Conservation (phyloP, 2,113 vertebrate species). For the Zingel zingel region DNA sequence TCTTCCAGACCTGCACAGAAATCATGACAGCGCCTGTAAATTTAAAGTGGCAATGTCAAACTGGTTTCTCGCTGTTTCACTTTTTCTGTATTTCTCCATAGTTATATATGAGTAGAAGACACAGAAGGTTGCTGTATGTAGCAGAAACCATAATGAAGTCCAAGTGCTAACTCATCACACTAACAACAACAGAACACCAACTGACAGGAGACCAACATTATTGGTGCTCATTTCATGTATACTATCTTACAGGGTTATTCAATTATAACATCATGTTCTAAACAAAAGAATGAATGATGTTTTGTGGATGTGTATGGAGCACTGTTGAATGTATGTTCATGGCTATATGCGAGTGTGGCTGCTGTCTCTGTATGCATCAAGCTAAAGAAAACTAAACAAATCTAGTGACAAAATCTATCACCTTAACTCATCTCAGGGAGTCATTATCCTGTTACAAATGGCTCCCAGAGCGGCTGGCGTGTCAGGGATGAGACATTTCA, state of each 20-base stretch:
- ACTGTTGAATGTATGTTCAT: not conserved
- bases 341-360: not conserved
- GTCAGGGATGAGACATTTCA: constrained; percentile 69
- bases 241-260: not conserved
- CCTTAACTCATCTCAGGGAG: constrained; percentile 51
- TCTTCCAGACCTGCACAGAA: not conserved
- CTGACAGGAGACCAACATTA: constrained; percentile 32
- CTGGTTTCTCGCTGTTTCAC: no score
- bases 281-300: not conserved
- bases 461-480: constrained; percentile 51
- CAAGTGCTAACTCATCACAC: constrained; percentile 14
- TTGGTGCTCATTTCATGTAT: constrained; percentile 14
- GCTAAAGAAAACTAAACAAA: constrained; percentile 1
- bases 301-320: not conserved
- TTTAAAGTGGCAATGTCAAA: not conserved
- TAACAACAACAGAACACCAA: constrained; percentile 13
- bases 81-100: not conserved
- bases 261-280: not conserved
- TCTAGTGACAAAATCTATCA: constrained; percentile 56
- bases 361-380: constrained; percentile 23
- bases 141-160: constrained; percentile 19
- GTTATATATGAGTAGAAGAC: constrained; percentile 9
- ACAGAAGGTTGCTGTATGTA: constrained; percentile 10
- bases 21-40: not conserved
- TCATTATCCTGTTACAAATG: constrained; percentile 65